Percentiles rank a stretch among this genome's conserved stretches.
Evolutionary conservation across 2,113 vertebrate species (phyloP).

Genomic region (Miniopterus natalensis): DNA sequence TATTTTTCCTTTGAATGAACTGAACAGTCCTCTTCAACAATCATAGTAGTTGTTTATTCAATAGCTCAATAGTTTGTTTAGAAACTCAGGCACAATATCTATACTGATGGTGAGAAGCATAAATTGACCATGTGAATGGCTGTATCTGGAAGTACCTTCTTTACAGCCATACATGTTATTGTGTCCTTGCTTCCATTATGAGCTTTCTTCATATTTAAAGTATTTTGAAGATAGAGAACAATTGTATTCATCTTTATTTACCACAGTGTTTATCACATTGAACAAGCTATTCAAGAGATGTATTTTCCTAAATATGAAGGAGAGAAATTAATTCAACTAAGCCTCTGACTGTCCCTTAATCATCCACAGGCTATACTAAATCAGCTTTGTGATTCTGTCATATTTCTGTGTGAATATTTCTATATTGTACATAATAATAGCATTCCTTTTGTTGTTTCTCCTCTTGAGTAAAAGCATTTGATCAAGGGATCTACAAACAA

Average conservation of each 20-base stretch:
- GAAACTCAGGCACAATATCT: not conserved
- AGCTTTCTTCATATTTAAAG: not conserved
- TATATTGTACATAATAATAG: conserved; percentile 49
- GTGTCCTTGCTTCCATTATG: not conserved
- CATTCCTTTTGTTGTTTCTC: conserved; percentile 43
- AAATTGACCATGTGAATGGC: not conserved
- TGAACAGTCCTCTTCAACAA: not conserved
- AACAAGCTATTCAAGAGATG: not conserved
- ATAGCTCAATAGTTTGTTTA: not conserved
- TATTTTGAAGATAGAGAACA: not conserved
- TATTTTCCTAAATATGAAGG: not conserved
- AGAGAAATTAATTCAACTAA: conserved; percentile 17
- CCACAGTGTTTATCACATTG: not conserved
- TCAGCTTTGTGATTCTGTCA: conserved; percentile 62
- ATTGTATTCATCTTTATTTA: not conserved
- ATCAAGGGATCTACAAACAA: conserved; percentile 77
- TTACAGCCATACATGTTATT: not conserved
- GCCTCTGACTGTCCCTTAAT: not conserved
- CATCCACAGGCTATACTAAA: not conserved
- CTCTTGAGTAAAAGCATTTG: conserved; percentile 75
- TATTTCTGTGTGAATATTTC: conserved; percentile 62
- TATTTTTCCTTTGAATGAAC: not conserved
- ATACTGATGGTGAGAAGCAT: not conserved
- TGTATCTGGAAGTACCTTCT: not conserved
- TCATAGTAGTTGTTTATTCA: not conserved